Evolutionary conservation across 2,797 vertebrate species (phyloP), one percentile per base, ranked within the genome.

Genomic region (Brachyalestes nurse): DNA sequence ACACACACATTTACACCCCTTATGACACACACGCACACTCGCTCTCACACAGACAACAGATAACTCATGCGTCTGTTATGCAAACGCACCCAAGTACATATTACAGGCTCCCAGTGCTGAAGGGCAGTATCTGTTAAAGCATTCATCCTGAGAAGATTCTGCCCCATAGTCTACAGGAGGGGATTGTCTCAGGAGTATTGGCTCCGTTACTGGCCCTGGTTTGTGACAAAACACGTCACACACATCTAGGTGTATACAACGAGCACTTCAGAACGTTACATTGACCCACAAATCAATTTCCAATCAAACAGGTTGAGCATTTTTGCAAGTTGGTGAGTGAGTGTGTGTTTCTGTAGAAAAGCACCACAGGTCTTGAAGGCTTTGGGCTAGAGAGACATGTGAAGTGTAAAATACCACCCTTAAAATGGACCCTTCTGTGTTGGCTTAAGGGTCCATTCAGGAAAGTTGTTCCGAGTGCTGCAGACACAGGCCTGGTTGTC

Each of bases 311-410:
- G 21, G 38, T 6, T 76, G 14, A 8, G 13, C 60, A 16, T 51
- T 73, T 73, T 69, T 67, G 42, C 60, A 71, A 57, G 45, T 25
- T 67, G 53, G 21, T 45, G 40, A 9, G 21, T 8, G 28, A 75
- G 51, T 66, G 40, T 55, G 14, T 80, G 34, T 60, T 28, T 62
- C 40, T 65, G 17, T 51, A 23, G 45, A 55, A 61, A 72, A 85
- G 85, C 85, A 85, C 85, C 83, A 75, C 21, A 76, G 28, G 79
- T 76, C 61, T 76, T 81, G 76, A 81, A 81, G 73, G 75, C 25
- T 72, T 79, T 75, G 8, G 23, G 49, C 61, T 80, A 77, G 45
- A 75, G 78, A 82, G 67, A 72, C 85, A 60, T 80, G 61, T 51
- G 60, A 38, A 75, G 65, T 71, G 55, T 55, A 60, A 78, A n/a